A percentile compares a stretch with the other conserved stretches of the same genome.
phyloP scores from a whole-genome alignment of 2,888 invertebrate genomes.

The Lumbricus terrestris region DNA sequence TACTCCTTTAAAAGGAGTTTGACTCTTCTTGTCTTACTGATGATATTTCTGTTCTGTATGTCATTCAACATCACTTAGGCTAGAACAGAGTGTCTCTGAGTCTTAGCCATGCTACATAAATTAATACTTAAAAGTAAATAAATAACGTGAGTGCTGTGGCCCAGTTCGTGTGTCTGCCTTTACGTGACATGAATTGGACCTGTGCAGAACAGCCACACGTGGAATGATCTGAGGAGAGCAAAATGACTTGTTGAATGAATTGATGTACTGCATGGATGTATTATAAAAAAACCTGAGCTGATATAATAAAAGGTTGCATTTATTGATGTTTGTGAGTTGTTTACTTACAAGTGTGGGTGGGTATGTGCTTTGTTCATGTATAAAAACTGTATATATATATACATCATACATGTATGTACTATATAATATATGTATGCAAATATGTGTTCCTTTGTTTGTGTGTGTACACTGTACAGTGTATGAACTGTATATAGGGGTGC shows the following conservation, averaged over 20 bases:
- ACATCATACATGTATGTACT: not conserved
- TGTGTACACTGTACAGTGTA: not conserved
- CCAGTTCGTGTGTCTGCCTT: not conserved
- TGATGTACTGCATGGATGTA: not conserved
- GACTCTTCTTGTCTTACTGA: no score
- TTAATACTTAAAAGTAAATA: no score
- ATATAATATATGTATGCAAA: not conserved
- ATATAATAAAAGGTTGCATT: not conserved
- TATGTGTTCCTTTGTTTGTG: not conserved
- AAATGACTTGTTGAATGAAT: not conserved
- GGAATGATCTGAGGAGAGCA: not conserved
- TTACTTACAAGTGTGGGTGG: not conserved
- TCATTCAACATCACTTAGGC: no score
- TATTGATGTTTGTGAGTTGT: not conserved
- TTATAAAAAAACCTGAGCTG: not conserved
- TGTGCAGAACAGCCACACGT: not conserved
- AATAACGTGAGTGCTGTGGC: not conserved
- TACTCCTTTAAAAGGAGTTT: no score
- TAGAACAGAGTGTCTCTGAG: no score
- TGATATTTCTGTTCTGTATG: no score
- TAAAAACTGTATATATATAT: not conserved
- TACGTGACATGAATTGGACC: not conserved
- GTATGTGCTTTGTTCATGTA: not conserved
- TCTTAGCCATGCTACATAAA: no score
- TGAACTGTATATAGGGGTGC: not conserved